Conservation (phyloP, 92 coral and sea anemone genomes). For the Phenganax marumi region DNA sequence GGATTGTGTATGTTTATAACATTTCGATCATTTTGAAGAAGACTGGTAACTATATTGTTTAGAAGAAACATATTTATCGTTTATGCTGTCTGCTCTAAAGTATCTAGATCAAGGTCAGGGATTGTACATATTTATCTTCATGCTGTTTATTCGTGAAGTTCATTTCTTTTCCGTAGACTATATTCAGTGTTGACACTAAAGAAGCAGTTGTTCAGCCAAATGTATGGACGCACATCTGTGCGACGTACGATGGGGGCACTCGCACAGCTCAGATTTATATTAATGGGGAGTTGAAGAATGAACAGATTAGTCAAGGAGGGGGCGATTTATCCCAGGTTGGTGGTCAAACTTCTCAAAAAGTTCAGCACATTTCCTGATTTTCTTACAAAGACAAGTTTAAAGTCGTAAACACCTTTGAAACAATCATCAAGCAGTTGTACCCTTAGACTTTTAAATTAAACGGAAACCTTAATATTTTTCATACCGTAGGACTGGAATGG, state of each 20-base stretch:
- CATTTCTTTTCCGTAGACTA: conserved; percentile 61
- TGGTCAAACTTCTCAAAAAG: not conserved
- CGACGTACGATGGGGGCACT: conserved; percentile 69
- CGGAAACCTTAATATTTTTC: not conserved
- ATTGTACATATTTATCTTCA: too few species aligned
- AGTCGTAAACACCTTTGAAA: not conserved
- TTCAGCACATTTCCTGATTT: not conserved
- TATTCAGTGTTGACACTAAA: conserved; percentile 76
- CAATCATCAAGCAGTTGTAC: not conserved
- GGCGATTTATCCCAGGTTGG: conserved; percentile 92
- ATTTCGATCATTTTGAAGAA: too few species aligned
- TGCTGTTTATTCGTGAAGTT: not conserved
- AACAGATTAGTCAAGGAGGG: conserved; percentile 71
- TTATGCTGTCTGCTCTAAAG: too few species aligned
- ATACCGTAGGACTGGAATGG: conserved; percentile 87
- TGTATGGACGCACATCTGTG: conserved; percentile 91
- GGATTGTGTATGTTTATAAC: too few species aligned
- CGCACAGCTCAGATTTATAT: conserved; percentile 84
- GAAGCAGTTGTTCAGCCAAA: conserved; percentile 84
- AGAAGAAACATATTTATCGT: too few species aligned
- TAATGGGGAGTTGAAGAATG: conserved; percentile 79
- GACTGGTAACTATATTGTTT: too few species aligned
- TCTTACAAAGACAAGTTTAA: not conserved
- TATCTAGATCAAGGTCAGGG: too few species aligned
- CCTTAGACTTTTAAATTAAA: not conserved